phyloP scores from a whole-genome alignment of 2,797 vertebrate species.

The Muraenolepis orangiensis region DNA sequence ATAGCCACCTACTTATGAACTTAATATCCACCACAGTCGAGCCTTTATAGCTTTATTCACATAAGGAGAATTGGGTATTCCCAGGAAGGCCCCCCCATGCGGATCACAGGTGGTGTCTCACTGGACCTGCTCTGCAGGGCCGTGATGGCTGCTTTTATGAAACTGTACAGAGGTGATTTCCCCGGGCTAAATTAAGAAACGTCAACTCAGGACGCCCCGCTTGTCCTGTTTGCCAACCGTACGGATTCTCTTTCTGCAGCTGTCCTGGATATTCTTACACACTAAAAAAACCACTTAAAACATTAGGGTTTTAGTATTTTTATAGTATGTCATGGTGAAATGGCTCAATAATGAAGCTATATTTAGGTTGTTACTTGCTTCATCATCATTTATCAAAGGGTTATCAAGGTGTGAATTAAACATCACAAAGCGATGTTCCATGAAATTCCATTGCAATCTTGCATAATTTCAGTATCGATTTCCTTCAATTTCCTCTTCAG shows the following conservation, averaged over 20 bases:
- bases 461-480: too few relatives aligned
- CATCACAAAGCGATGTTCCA: too few relatives aligned
- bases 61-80: not conserved
- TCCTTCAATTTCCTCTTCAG: too few relatives aligned
- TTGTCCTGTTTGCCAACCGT: not conserved
- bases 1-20: not conserved
- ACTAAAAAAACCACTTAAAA: not conserved
- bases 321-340: not conserved
- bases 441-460: too few relatives aligned
- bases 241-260: not conserved
- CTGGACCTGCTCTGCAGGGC: not conserved
- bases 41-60: not conserved
- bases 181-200: slow-evolving; percentile 10
- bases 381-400: too few relatives aligned
- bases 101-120: not conserved
- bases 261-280: not conserved
- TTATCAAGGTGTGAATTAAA: too few relatives aligned
- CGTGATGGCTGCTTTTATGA: slow-evolving; percentile 7
- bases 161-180: slow-evolving; percentile 2
- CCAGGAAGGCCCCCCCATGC: not conserved
- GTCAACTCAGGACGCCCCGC: not conserved
- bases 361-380: too few relatives aligned
- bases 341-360: not conserved
- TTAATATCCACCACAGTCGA: too few relatives aligned
- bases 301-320: not conserved